Conservation (phyloP, 2,113 vertebrate species). For the Odocoileus hemionus region DNA sequence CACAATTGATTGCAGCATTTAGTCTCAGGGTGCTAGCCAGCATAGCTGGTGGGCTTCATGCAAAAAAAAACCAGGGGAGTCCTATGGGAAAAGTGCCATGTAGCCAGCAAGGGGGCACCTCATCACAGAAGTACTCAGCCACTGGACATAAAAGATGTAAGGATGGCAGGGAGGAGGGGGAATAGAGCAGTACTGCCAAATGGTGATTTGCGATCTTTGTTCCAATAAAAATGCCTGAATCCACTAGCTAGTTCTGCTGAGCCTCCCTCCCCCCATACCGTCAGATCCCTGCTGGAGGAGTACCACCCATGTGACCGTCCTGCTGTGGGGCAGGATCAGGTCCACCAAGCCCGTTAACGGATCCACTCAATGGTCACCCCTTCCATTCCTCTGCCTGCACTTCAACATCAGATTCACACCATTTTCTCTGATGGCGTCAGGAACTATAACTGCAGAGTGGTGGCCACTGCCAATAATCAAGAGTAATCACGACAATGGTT, state of each 20-base stretch:
- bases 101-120: background rate
- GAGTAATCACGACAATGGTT: background rate
- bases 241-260: background rate
- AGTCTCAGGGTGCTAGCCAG: conserved; percentile 25
- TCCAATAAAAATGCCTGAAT: background rate
- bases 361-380: background rate
- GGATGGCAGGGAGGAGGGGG: background rate
- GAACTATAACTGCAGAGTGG: background rate
- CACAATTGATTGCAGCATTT: background rate
- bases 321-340: fast-evolving
- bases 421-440: background rate
- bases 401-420: fast-evolving
- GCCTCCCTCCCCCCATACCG: fast-evolving
- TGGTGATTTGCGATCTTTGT: background rate
- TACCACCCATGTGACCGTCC: fast-evolving
- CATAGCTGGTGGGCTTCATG: background rate
- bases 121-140: background rate
- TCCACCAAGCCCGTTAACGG: background rate
- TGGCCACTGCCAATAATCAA: background rate
- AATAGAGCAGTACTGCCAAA: background rate
- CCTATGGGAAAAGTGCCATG: background rate
- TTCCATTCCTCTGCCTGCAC: background rate
- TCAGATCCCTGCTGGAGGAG: background rate
- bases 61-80: background rate
- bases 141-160: background rate